Base-by-base conservation (phyloP, 2,888 invertebrate genomes). In the Acleris holmiana region DNA sequence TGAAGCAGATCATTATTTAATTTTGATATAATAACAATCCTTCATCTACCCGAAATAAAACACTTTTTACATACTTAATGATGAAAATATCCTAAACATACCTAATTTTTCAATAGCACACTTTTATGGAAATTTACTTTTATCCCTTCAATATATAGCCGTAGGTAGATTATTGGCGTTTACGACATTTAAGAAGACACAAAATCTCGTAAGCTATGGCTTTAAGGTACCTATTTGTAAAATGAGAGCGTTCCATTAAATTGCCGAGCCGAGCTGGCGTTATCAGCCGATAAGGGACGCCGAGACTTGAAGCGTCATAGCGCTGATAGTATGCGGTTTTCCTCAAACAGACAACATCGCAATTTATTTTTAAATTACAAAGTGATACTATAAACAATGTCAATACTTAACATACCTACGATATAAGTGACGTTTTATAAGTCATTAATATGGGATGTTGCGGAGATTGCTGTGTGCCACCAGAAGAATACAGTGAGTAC, bases 401-500 rank as follows among this genome's bases (percentile, higher is more conserved):
- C 21, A 6, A n/a, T 23, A n/a, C 10, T 4, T 19, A 40, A 53
- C 25, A 40, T 7, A 29, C 29, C 7, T 29, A 29, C 8, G 29
- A 29, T 29, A 29, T 29, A 29, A 8, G 46, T 55, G 35, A 46
- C 23, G 23, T 57, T 25, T 29, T 19, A 48, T 56, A 49, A 66
- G 56, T 41, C 57, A 67, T 40, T 56, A 72, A 67, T 61, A 91
- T 91, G 91, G 88, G 87, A 60, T 88, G 88, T 68, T 85, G 83
- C 66, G 85, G 75, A 17, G 83, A 86, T 62, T 86, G 85, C 72
- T 88, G 84, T 71, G 75, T 82, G 25, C 79, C 84, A 15, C 82
- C 83, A 10, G 84, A 86, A 71, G 90, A 91, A 72, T 84, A 84
- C 46, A 82, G 91, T 91, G 82, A 90, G 91, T 90, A 54, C 29